phyloP scores from a whole-genome alignment of 2,113 vertebrate genomes.

The Antennarius striatus region DNA sequence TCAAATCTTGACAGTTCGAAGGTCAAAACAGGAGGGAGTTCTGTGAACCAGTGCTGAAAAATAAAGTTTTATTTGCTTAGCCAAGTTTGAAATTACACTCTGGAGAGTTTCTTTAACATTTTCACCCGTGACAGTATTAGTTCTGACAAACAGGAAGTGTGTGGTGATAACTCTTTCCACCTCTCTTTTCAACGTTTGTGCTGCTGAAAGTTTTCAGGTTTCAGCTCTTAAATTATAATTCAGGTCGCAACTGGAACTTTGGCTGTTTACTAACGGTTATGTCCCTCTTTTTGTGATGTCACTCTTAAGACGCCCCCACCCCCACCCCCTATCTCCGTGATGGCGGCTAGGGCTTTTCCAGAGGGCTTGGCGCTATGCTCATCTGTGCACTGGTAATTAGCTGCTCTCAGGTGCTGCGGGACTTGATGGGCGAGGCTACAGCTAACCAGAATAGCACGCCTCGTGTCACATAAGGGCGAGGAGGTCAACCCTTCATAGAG shows the following conservation, averaged over 20 bases:
- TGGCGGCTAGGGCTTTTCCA: slow-evolving; percentile 31
- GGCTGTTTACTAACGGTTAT: too few species aligned
- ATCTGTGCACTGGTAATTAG: slow-evolving; percentile 59
- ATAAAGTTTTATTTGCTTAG: not conserved
- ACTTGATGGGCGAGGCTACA: slow-evolving; percentile 22
- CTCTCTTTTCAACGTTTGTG: too few species aligned
- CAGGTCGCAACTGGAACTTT: too few species aligned
- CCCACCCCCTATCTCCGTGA: not conserved
- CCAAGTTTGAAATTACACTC: too few species aligned
- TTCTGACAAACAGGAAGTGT: too few species aligned
- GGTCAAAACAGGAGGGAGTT: slow-evolving; percentile 96
- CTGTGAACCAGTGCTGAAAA: slow-evolving; percentile 95
- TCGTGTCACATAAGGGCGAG: slow-evolving; percentile 30
- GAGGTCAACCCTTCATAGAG: slow-evolving; percentile 35
- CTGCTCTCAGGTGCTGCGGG: slow-evolving; percentile 56
- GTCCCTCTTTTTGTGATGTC: too few species aligned
- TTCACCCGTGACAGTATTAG: too few species aligned
- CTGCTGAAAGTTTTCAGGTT: too few species aligned
- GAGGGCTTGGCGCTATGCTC: slow-evolving; percentile 26
- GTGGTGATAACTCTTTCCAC: too few species aligned
- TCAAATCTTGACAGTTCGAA: slow-evolving; percentile 98
- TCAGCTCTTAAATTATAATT: too few species aligned
- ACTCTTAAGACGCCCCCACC: too few species aligned
- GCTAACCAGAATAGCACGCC: slow-evolving; percentile 46
- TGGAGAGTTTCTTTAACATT: too few species aligned